Percentiles rank a stretch among this genome's conserved stretches.
phyloP scores from a whole-genome alignment of 2,888 invertebrate species.

The Acronicta alni region DNA sequence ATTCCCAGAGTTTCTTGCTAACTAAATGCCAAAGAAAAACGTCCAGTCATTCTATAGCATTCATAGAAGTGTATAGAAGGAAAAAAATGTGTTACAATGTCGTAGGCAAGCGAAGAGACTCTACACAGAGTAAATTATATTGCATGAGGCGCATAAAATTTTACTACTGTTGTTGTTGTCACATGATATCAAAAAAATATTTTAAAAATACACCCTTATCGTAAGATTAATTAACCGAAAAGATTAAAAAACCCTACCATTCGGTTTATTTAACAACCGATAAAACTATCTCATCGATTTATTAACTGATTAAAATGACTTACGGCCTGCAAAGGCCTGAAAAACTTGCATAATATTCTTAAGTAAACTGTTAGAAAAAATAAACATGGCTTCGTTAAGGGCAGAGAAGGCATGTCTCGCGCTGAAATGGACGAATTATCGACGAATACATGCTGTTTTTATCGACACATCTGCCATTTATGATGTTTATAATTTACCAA shows the following conservation, averaged over 20 bases:
- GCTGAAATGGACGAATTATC: constrained; percentile 72
- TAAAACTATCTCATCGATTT: constrained; percentile 61
- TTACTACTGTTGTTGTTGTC: too few species aligned
- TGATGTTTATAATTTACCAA: constrained; percentile 58
- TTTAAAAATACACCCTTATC: background rate
- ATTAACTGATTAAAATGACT: constrained; percentile 68
- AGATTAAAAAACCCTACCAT: constrained; percentile 15
- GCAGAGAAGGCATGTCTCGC: constrained; percentile 53
- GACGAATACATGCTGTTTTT: constrained; percentile 73
- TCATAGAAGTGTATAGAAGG: background rate
- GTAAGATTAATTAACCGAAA: constrained; percentile 13
- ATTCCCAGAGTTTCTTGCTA: background rate
- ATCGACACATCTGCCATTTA: constrained; percentile 74
- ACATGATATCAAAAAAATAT: background rate
- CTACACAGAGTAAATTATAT: background rate
- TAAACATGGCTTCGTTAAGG: constrained; percentile 65
- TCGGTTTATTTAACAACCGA: constrained; percentile 39
- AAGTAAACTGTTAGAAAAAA: constrained; percentile 61
- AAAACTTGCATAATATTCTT: constrained; percentile 61
- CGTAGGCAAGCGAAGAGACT: background rate
- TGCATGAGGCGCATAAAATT: background rate
- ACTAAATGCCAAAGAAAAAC: background rate
- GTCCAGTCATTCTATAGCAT: background rate
- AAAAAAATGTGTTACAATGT: background rate
- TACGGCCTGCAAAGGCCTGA: constrained; percentile 60